phyloP scores from a whole-genome alignment of 1,140 invertebrate species.

The Ceratina calcarata region DNA sequence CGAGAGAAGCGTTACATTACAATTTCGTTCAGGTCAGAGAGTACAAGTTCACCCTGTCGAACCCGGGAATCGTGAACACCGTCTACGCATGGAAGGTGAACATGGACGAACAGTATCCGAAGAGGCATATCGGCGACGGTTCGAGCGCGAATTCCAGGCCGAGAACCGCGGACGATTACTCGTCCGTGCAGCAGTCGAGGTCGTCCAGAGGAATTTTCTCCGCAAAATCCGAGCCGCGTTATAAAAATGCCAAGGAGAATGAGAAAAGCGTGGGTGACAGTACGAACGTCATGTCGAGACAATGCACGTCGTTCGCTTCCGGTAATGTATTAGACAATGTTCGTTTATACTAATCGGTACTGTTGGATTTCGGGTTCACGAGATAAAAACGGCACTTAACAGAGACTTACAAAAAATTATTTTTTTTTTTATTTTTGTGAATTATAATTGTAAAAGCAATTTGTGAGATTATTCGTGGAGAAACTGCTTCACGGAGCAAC shows the following conservation, averaged over 20 bases:
- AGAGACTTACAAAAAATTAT: no score
- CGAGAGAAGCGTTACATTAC: no score
- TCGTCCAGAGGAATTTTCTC: constrained; percentile 42
- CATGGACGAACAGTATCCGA: constrained; percentile 67
- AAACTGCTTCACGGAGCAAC: no score
- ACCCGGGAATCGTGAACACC: constrained; percentile 62
- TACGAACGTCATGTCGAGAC: not conserved
- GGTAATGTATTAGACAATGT: no score
- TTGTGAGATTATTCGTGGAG: no score
- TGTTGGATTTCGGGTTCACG: no score
- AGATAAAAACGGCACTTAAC: no score
- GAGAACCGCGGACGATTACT: not conserved
- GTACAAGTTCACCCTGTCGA: constrained; percentile 56
- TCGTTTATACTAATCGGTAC: no score
- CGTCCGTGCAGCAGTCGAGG: constrained; percentile 28
- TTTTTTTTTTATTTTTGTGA: no score
- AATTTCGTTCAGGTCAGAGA: constrained; percentile 48
- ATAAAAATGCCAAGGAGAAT: not conserved
- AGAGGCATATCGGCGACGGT: constrained; percentile 4
- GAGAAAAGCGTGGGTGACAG: not conserved
- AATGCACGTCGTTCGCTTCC: not conserved
- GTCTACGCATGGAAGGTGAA: constrained; percentile 65
- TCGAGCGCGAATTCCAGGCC: not conserved
- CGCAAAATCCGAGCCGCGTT: not conserved
- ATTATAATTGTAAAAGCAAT: not conserved